Conservation (phyloP, 2,113 vertebrate genomes). For the Cardinalis cardinalis region DNA sequence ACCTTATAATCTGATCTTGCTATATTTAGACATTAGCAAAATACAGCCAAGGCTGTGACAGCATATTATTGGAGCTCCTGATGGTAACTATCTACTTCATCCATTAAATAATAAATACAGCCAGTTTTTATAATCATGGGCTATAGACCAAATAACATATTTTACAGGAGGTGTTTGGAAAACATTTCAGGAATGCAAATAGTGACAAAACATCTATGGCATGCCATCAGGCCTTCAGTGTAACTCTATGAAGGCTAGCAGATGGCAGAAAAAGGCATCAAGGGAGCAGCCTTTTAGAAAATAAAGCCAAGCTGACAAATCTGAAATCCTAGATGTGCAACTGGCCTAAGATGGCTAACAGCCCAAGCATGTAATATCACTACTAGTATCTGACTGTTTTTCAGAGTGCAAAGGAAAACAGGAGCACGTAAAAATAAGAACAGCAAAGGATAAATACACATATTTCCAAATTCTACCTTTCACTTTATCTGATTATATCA, state of each 20-base stretch:
- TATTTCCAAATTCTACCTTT: not conserved
- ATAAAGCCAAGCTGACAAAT: conserved; percentile 11
- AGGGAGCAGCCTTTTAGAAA: not conserved
- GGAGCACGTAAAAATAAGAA: not conserved
- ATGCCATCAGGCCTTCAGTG: not conserved
- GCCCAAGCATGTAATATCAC: not conserved
- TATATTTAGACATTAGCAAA: not conserved
- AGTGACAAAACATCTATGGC: not conserved
- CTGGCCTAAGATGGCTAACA: conserved; percentile 4
- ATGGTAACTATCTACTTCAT: not conserved
- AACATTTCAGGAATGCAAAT: not conserved
- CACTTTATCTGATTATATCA: not conserved
- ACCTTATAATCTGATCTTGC: not conserved
- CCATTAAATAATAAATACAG: not conserved
- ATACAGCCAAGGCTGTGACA: not conserved
- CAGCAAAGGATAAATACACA: not conserved
- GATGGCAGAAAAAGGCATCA: conserved; percentile 7
- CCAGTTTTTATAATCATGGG: not conserved
- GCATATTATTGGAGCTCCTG: not conserved
- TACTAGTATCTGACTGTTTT: not conserved
- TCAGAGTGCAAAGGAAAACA: not conserved
- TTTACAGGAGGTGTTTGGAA: not conserved
- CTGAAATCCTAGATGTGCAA: not conserved
- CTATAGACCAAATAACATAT: not conserved
- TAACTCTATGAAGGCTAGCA: not conserved